Evolutionary conservation across 2,113 vertebrate species (phyloP), one percentile per base, ranked within the genome.

Genomic region (Lichenostomus cassidix): DNA sequence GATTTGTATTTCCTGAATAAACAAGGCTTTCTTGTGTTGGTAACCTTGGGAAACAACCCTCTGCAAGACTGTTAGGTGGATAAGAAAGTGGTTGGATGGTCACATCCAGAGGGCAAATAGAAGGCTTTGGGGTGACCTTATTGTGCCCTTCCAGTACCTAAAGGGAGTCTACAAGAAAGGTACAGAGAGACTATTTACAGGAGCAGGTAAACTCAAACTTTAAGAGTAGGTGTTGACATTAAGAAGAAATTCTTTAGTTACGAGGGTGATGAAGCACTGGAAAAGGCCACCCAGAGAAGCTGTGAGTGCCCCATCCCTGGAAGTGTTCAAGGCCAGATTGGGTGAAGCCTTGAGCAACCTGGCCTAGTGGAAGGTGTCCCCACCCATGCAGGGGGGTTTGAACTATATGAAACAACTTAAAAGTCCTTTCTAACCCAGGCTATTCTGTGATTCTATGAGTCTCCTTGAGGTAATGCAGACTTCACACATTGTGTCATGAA

Each of bases 321-420:
- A 55, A 62, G 18, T 41, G 8, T 49, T 76, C 55, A 55, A 37
- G 21, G 31, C 17, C 12, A 23, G 11, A 22, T 3, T 56, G 49
- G 55, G 37, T 42, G 25, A 55, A 69, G 8, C 25, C 69, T 25
- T 55, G 56, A 63, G 41, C 41, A 47, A 9, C 24, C 6, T 69
- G 55, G 18, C 49, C 25, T 56, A 37, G 25, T 49, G 25, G 15
- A 69, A 9, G 8, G 2, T 56, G 22, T 42, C 18, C 12, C 29
- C 1, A 0, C 10, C 20, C 17, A 16, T 1, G 17, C 21, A 27
- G 29, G 5, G 11, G 17, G 2, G 0, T 47, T 62, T 35, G 17
- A 69, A 44, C 7, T n/a, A 25, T 13, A 14, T 70, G 56, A 10
- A 35, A 39, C 39, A 4, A 12, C 1, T 47, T 87, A 55, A 11